phyloP scores from a whole-genome alignment of 2,888 invertebrate species.

The Melanargia galathea region DNA sequence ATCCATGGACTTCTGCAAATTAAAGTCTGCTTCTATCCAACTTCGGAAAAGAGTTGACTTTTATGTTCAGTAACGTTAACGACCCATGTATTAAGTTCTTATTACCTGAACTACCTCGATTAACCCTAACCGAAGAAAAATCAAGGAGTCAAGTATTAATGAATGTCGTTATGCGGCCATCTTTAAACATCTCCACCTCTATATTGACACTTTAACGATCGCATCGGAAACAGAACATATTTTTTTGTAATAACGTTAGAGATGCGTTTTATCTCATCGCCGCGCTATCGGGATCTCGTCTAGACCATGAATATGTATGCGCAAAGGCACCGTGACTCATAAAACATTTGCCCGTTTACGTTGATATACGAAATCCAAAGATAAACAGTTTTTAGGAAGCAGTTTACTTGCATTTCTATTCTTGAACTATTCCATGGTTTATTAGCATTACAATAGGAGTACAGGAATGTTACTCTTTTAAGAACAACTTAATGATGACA shows the following conservation, averaged over 20 bases:
- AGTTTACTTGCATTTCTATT: too few species aligned
- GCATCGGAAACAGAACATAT: slow-evolving; percentile 31
- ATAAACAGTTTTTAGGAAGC: neutral
- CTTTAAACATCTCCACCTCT: slow-evolving; percentile 40
- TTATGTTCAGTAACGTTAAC: too few species aligned
- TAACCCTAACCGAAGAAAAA: neutral
- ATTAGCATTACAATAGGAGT: too few species aligned
- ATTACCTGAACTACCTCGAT: too few species aligned
- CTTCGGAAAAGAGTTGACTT: too few species aligned
- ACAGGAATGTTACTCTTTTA: too few species aligned
- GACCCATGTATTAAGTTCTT: too few species aligned
- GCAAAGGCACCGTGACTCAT: slow-evolving; percentile 61
- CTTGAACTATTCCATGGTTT: too few species aligned
- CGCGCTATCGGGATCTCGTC: slow-evolving; percentile 42
- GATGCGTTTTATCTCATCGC: slow-evolving; percentile 33
- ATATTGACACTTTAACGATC: slow-evolving; percentile 52
- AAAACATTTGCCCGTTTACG: slow-evolving; percentile 54
- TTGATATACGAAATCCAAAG: slow-evolving; percentile 47
- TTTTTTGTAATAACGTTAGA: slow-evolving; percentile 30
- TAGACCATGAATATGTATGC: slow-evolving; percentile 62
- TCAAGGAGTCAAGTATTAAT: neutral
- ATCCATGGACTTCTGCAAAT: too few species aligned
- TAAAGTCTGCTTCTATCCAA: too few species aligned
- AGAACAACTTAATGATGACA: too few species aligned
- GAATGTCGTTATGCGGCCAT: slow-evolving; percentile 12